These are phyloP conservation scores for Saturnia pavonia DNA, from an alignment of 2,888 invertebrate species.

Conservation along the genomic window DNA sequence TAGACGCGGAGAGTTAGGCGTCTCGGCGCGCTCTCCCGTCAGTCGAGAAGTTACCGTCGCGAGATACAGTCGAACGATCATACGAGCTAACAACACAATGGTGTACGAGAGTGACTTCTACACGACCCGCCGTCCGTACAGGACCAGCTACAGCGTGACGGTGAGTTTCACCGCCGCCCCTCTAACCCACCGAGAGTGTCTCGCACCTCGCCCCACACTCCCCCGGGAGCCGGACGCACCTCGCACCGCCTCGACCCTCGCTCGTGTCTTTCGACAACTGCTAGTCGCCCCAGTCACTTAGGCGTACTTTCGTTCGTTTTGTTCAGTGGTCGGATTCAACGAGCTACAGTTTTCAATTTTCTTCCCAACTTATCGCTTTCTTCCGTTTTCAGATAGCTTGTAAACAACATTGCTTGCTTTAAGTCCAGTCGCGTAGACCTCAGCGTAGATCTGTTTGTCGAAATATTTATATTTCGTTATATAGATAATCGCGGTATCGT, in stretches of 20 bases:
- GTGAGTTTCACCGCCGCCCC: slow-evolving; percentile 57
- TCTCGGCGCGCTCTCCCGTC: slow-evolving; percentile 52
- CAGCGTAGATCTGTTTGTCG: slow-evolving; percentile 28
- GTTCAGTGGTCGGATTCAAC: slow-evolving; percentile 29
- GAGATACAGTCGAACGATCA: slow-evolving; percentile 74
- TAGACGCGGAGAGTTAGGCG: slow-evolving; percentile 51
- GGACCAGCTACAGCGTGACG: slow-evolving; percentile 92
- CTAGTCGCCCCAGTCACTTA: slow-evolving; percentile 29
- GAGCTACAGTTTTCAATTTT: slow-evolving; percentile 36
- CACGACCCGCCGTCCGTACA: slow-evolving; percentile 92
- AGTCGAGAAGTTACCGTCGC: slow-evolving; percentile 78
- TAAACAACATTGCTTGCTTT: slow-evolving; percentile 68
- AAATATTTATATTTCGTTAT: slow-evolving; percentile 25
- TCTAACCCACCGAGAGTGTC: slow-evolving; percentile 61
- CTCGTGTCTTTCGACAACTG: slow-evolving; percentile 46
- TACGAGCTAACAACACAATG: slow-evolving; percentile 81
- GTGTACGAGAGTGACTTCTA: slow-evolving; percentile 97
- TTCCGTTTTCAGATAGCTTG: slow-evolving; percentile 55
- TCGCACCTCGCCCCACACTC: slow-evolving; percentile 68
- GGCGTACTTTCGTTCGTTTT: slow-evolving; percentile 30
- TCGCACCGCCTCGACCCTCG: slow-evolving; percentile 74
- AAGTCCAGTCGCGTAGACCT: slow-evolving; percentile 41
- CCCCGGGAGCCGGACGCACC: slow-evolving; percentile 77
- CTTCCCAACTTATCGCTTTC: slow-evolving; percentile 49
- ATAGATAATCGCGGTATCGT: slow-evolving; percentile 45